Conservation (phyloP, 2,888 invertebrate genomes). For the Sarcophaga carnaria region DNA sequence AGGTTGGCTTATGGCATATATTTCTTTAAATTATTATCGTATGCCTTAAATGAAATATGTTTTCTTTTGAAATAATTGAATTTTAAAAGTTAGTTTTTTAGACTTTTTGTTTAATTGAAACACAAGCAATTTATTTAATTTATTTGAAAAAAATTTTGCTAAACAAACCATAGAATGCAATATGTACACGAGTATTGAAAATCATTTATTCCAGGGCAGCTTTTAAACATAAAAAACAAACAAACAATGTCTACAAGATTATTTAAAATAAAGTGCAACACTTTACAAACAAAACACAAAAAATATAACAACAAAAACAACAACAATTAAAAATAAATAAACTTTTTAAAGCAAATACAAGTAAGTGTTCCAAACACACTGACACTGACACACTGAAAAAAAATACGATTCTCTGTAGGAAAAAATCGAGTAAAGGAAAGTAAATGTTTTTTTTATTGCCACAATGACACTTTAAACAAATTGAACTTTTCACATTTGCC, state of each 20-base stretch:
- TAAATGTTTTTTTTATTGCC: conserved; percentile 63
- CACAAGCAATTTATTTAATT: not conserved
- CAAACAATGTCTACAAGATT: not conserved
- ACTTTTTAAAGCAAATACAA: not conserved
- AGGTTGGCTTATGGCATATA: no score
- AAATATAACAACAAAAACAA: not conserved
- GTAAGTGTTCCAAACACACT: not conserved
- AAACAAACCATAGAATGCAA: not conserved
- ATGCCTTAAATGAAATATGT: not conserved
- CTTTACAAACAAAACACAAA: no score
- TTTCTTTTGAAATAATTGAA: not conserved
- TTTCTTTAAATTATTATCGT: no score
- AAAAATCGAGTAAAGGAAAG: conserved; percentile 53
- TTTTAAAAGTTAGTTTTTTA: not conserved
- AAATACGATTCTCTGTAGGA: not conserved
- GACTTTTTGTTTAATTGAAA: not conserved
- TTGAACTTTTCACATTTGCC: conserved; percentile 70
- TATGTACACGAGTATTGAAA: not conserved
- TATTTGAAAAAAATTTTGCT: not conserved
- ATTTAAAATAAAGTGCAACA: not conserved
- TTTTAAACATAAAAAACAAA: not conserved
- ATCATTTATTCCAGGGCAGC: not conserved
- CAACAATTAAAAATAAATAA: not conserved
- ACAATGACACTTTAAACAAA: conserved; percentile 70
- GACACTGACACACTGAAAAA: not conserved